A percentile compares a stretch with the other conserved stretches of the same genome.
These are phyloP conservation scores for Drosophila subquinaria DNA, from an alignment of 2,888 invertebrate species.

Conservation along the genomic window DNA sequence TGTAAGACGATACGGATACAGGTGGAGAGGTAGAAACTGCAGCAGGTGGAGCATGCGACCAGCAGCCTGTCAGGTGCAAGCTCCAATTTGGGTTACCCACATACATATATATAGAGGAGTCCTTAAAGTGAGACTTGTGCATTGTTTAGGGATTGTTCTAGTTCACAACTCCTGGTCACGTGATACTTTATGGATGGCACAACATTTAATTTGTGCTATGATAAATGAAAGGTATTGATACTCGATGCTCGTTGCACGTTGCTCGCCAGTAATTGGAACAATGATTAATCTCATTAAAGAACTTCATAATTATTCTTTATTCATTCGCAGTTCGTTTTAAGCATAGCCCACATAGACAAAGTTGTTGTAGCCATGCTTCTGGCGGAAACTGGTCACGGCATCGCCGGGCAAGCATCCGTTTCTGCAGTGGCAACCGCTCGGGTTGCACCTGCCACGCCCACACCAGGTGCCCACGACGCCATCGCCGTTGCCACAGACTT, in stretches of 20 bases:
- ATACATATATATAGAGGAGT: conserved; percentile 3
- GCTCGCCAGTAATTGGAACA: conserved; percentile 23
- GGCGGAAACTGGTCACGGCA: conserved; percentile 22
- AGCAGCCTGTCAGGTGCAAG: conserved; percentile 42
- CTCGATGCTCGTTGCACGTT: neutral
- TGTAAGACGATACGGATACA: conserved; percentile 48
- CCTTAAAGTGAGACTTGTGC: neutral
- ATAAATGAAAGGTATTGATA: conserved; percentile 33
- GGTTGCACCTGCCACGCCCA: conserved; percentile 49
- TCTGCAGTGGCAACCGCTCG: conserved; percentile 46
- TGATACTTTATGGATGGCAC: conserved; percentile 60
- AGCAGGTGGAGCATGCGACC: conserved; percentile 8
- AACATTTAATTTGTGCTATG: conserved; percentile 55
- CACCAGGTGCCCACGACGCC: conserved; percentile 44
- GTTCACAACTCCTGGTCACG: conserved; percentile 28
- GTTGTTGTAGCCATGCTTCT: conserved; percentile 44
- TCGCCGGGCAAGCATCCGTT: conserved; percentile 39
- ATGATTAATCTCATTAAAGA: conserved; percentile 26
- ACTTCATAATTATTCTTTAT: conserved; percentile 15
- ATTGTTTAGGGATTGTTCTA: conserved; percentile 46
- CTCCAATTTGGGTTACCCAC: conserved; percentile 71
- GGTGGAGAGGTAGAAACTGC: conserved; percentile 15
- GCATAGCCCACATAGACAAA: conserved; percentile 45
- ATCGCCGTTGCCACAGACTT: conserved; percentile 44
- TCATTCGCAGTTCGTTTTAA: neutral